Percentiles rank a stretch among this genome's conserved stretches.
These are phyloP conservation scores for Drosophila fuyamai DNA, from an alignment of 1,140 invertebrate genomes.

Conservation along the genomic window DNA sequence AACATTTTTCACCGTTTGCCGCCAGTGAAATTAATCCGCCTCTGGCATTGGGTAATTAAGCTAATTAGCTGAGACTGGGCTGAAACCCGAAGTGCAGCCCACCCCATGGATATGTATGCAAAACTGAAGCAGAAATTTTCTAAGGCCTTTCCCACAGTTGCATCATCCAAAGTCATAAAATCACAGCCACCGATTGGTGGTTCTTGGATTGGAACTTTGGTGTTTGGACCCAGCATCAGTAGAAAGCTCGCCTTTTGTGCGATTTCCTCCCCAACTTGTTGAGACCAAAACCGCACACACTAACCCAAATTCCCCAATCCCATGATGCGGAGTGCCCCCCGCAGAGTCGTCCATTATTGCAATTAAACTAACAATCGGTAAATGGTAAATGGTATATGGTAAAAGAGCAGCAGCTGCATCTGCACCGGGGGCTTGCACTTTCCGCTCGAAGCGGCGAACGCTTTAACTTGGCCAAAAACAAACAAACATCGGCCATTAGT, in stretches of 20 bases:
- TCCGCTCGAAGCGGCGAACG: conserved; percentile 51
- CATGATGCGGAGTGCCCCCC: conserved; percentile 28
- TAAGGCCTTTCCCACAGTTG: conserved; percentile 40
- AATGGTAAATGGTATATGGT: conserved; percentile 49
- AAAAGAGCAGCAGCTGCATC: conserved; percentile 57
- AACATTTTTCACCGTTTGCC: conserved; percentile 56
- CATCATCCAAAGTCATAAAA: conserved; percentile 27
- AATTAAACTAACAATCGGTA: conserved; percentile 70
- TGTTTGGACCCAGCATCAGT: background rate
- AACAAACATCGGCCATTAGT: conserved; percentile 74
- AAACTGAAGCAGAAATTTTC: conserved; percentile 5
- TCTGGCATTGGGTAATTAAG: conserved; percentile 67
- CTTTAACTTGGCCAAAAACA: conserved; percentile 63
- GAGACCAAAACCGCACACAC: conserved; percentile 54
- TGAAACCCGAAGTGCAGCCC: conserved; percentile 58
- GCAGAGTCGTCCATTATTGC: conserved; percentile 35
- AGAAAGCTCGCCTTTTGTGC: conserved; percentile 28
- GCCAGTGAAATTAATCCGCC: conserved; percentile 56
- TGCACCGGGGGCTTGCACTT: conserved; percentile 56
- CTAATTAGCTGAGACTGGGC: conserved; percentile 64
- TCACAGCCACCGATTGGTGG: background rate
- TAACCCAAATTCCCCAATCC: conserved; percentile 65
- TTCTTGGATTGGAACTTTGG: conserved; percentile 10
- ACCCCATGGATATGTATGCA: conserved; percentile 31
- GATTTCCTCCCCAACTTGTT: conserved; percentile 37